Base-by-base conservation (phyloP, 2,113 vertebrate genomes). In the Lepus timidus region DNA sequence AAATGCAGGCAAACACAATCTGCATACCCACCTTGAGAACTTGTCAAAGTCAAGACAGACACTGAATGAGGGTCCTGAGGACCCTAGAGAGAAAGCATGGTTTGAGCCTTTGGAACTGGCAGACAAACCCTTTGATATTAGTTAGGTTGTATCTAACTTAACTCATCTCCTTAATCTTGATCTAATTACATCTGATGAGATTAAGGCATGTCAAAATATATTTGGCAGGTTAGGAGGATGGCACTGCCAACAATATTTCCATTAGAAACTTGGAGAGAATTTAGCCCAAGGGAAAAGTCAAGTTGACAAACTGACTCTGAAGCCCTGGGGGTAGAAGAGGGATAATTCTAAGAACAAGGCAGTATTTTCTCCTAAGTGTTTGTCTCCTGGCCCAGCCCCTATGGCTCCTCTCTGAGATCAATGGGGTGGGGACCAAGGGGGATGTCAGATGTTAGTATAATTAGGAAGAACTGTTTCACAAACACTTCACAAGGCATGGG, bases 211-310 rank as follows among this genome's bases (percentile, higher is more conserved):
- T 64, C 29, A 49, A 23, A 85, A 5, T 13, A 4, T 29, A 80
- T 49, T 52, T 79, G 49, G 27, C 70, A 31, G n/a, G 22, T 74
- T 39, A 58, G 65, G 23, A 13, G 17, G 22, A 52, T 33, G 74
- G n/a, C 51, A 12, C 29, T 61, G 27, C 49, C 71, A 71, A 49
- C 29, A 33, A 12, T 79, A 17, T 91, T 84, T 83, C 13, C 31
- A 93, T 86, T 85, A 67, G 33, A 61, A 29, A 51, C 62, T 83
- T 19, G 71, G 52, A 92, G 61, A 75, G 22, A 92, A 75, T 6
- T 81, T 85, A 76, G 82, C 51, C n/a, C 51, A 29, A 81, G 27
- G 64, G 44, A 88, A 74, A 62, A 73, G 51, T 65, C 33, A 73
- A 17, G 64, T 31, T 78, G 65, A 74, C 36, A 88, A 61, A 83